Evolutionary conservation across 2,888 invertebrate species (phyloP), one percentile per base, ranked within the genome.

Genomic region (Eremobia ochroleuca): DNA sequence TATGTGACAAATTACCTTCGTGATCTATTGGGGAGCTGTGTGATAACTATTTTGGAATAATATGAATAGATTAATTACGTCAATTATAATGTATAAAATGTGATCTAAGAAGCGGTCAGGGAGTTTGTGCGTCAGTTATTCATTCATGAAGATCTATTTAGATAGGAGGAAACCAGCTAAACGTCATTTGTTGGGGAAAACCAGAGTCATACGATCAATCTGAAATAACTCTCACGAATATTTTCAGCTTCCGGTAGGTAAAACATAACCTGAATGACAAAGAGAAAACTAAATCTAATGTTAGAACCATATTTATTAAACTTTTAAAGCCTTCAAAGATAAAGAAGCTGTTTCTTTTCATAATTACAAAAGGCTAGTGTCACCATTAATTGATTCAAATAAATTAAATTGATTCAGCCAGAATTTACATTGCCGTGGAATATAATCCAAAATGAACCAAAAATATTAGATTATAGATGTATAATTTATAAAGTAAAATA

Each of bases 1-100:
- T 92, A 93, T 92, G 94, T 96, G 96, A 96, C 96, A 96, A 96
- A 96, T 96, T 95, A 93, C 95, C 92, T 91, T 90, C 83, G 90
- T 89, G 90, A 94, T 92, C 94, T 93, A 91, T 90, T 91, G 91
- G 91, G 90, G 89, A 87, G 78, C 86, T n/a, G 69, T 40, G 49
- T 87, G 89, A 90, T 91, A 78, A 92, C 92, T 93, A 92, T 92
- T 93, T 90, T 83, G 85, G 90, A 89, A 87, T 86, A 86, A 87
- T 88, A 85, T 88, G 85, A 72, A 74, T 67, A 49, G 25, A 71
- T 72, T 83, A 76, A 73, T 74, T 68, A 68, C 49, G 25, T 66
- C 40, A 79, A 79, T 83, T 52, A 59, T 58, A 52, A n/a, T n/a
- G n/a, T n/a, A n/a, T n/a, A n/a, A n/a, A n/a, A 4, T 34, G 4